These are phyloP conservation scores for Myocastor coypus DNA, from an alignment of 2,113 vertebrate genomes.

Conservation along the genomic window DNA sequence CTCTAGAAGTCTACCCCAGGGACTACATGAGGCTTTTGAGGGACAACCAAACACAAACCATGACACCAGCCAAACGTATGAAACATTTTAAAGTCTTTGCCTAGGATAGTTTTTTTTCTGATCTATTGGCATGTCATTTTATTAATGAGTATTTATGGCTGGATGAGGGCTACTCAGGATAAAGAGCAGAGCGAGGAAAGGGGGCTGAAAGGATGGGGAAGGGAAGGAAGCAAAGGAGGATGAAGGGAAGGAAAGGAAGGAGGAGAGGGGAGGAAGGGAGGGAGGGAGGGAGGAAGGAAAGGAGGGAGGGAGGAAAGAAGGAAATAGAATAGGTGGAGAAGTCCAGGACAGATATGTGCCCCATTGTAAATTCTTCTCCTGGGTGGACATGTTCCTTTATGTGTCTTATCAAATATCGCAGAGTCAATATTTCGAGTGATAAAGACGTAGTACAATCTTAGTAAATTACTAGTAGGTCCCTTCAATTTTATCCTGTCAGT, in stretches of 20 bases:
- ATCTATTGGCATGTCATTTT: neutral
- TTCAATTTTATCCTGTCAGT: neutral
- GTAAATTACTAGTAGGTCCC: neutral
- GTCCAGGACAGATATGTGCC: neutral
- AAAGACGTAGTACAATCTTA: neutral
- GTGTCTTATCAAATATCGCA: neutral
- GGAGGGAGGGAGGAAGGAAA: too few relatives aligned
- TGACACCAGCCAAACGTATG: neutral
- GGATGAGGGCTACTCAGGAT: too few relatives aligned
- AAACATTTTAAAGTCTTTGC: neutral
- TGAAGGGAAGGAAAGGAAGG: too few relatives aligned
- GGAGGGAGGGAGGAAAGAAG: too few relatives aligned
- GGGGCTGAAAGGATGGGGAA: neutral
- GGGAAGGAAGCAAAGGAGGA: neutral
- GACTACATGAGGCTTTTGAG: too few relatives aligned
- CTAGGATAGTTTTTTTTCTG: neutral
- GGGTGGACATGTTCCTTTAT: neutral
- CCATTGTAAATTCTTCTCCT: neutral
- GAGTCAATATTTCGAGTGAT: neutral
- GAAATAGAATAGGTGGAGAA: neutral
- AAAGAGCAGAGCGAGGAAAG: neutral
- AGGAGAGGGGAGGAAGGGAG: too few relatives aligned
- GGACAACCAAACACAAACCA: too few relatives aligned
- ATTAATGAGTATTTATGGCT: neutral
- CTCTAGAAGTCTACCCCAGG: too few relatives aligned